Base-by-base conservation (phyloP, 1,140 invertebrate species). In the Delia radicum region DNA sequence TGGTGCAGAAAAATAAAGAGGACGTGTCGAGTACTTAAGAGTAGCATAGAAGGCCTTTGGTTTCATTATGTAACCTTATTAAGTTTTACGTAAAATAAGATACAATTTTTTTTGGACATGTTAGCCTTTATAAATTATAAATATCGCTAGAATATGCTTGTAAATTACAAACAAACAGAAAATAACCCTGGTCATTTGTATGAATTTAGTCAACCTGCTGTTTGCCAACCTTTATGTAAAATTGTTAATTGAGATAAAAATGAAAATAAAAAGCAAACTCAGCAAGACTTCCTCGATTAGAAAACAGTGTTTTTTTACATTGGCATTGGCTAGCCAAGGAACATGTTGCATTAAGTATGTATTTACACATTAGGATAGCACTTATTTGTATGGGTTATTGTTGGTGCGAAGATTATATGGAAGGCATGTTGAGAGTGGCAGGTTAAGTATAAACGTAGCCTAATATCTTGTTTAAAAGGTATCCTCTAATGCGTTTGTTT, bases 261-360 rank as follows among this genome's bases (percentile, higher is more conserved):
- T 8, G 24, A 55, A 55, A 21, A 55, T 55, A 37, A 37, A 69
- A 69, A 18, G n/a, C 65, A 74, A 75, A 67, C 74, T 18, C 74
- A 75, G 74, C 74, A 75, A 75, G 74, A 75, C 74, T 75, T 75
- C 74, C 74, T 69, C 62, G 63, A 55, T 21, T 55, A n/a, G 3
- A 55, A 55, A 21, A 18, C 48, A 55, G 24, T 55, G 2, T 21
- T 55, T 42, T 13, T 55, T 55, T n/a, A 55, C 48, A 55, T 55
- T 55, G 65, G n/a, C 65, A 69, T 69, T 69, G 29, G 15, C n/a
- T 28, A 67, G 28, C 27, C 27, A 29, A 69, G 31, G 29, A 69
- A 69, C 65, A 33, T 69, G 65, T 69, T 69, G 65, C 29, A 29
- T 55, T 6, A 6, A 10, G 8, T 37, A 13, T 37, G 33, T 37